Percentiles rank a stretch among this genome's conserved stretches.
phyloP scores from a whole-genome alignment of 2,888 invertebrate species.

The Apamea sordens region DNA sequence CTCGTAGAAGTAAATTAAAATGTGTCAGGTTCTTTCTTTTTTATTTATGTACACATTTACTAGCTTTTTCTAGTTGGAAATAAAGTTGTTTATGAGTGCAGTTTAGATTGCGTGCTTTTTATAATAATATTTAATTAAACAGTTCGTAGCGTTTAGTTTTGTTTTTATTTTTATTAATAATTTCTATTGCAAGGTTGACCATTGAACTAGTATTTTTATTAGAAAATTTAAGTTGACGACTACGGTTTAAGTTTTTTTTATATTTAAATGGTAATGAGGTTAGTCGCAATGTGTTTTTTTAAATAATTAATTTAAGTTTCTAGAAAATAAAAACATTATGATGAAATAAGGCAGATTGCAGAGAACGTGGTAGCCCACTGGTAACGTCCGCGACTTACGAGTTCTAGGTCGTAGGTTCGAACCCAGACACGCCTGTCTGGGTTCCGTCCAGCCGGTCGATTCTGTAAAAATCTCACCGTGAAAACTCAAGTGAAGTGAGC shows the following conservation, averaged over 20 bases:
- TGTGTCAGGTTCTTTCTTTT: conserved; percentile 22
- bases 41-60: conserved; percentile 1
- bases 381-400: too few species aligned
- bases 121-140: conserved; percentile 40
- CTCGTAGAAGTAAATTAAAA: conserved; percentile 22
- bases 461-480: too few species aligned
- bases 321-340: background rate
- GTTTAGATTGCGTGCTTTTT: conserved; percentile 36
- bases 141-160: conserved; percentile 1
- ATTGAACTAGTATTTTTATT: background rate
- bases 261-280: background rate
- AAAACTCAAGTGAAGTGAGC: too few species aligned
- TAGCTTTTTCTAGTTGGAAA: conserved; percentile 29
- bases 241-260: background rate
- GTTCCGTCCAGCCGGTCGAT: too few species aligned
- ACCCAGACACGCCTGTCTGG: too few species aligned
- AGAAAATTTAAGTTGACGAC: background rate
- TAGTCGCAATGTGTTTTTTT: too few species aligned
- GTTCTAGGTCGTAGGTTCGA: too few species aligned
- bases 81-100: conserved; percentile 35
- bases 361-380: background rate
- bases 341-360: background rate
- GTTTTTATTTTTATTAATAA: background rate
- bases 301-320: background rate
- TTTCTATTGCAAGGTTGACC: conserved; percentile 5